Conservation (phyloP, 2,797 vertebrate genomes). For the Gymnocypris eckloni region DNA sequence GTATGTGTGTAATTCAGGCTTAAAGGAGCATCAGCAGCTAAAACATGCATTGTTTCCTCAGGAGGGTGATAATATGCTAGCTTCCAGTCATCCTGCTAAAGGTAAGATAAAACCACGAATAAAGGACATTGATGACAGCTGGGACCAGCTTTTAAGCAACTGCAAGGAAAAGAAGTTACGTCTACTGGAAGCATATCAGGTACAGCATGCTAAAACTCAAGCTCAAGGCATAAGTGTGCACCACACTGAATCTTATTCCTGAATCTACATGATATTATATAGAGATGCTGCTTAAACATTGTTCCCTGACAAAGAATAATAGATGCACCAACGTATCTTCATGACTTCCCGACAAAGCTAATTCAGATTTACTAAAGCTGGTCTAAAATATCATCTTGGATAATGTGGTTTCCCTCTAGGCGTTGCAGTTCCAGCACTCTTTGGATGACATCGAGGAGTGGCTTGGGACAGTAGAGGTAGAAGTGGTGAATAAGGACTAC, state of each 20-base stretch:
- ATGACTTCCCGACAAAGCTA: slow-evolving; percentile 2
- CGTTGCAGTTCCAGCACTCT: slow-evolving; percentile 79
- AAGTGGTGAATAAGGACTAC: slow-evolving; percentile 72
- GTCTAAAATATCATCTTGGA: slow-evolving; percentile 5
- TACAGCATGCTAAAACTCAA: slow-evolving; percentile 54
- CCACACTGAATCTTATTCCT: background rate
- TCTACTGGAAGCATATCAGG: slow-evolving; percentile 85
- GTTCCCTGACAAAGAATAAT: slow-evolving; percentile 9
- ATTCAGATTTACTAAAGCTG: background rate
- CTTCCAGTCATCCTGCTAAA: slow-evolving; percentile 68
- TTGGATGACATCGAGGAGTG: slow-evolving; percentile 84
- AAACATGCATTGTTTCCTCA: slow-evolving; percentile 59
- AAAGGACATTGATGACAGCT: slow-evolving; percentile 81
- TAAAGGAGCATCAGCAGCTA: background rate
- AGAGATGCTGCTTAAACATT: background rate
- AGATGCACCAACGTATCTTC: background rate
- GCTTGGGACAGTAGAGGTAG: slow-evolving; percentile 78
- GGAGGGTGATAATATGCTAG: slow-evolving; percentile 85
- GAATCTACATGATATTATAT: background rate
- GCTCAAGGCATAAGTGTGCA: background rate
- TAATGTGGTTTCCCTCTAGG: slow-evolving; percentile 70
- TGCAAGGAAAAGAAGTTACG: slow-evolving; percentile 80
- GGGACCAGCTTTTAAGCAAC: slow-evolving; percentile 81
- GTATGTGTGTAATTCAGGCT: background rate
- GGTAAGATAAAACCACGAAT: slow-evolving; percentile 79